phyloP scores from a whole-genome alignment of 2,113 vertebrate species.

The Rousettus leschenaultii region DNA sequence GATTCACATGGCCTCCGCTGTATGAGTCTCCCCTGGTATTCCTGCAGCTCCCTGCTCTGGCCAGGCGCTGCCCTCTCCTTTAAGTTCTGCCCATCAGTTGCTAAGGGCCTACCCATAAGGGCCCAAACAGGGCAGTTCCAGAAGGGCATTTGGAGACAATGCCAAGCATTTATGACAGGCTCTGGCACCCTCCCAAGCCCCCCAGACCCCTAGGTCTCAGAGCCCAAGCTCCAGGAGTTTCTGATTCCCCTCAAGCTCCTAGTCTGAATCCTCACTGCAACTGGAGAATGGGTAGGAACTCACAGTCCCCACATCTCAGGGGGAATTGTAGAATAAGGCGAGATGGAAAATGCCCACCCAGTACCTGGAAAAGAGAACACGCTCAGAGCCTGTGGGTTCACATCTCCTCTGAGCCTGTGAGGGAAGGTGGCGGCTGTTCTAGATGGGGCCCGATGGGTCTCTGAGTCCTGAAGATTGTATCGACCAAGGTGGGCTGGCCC shows the following conservation, averaged over 20 bases:
- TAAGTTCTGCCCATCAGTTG: not conserved
- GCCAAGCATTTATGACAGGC: not conserved
- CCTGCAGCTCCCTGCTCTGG: not conserved
- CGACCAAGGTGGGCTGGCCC: not conserved
- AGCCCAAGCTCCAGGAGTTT: not conserved
- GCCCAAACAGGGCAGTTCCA: not conserved
- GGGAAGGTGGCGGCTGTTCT: not conserved
- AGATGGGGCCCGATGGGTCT: not conserved
- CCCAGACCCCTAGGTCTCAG: not conserved
- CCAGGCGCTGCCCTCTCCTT: no score
- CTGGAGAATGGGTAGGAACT: not conserved
- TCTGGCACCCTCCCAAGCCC: fast-evolving
- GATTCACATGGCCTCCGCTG: not conserved
- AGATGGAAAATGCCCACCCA: not conserved
- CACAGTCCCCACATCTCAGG: not conserved
- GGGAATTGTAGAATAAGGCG: not conserved
- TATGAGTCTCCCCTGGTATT: not conserved
- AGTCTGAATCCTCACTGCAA: not conserved
- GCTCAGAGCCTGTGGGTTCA: fast-evolving
- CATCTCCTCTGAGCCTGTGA: fast-evolving
- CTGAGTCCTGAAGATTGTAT: not conserved
- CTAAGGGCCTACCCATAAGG: not conserved
- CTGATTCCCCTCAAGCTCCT: not conserved
- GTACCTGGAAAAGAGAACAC: not conserved
- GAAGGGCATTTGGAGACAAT: not conserved